These are phyloP conservation scores for Acestrorhynchus altus DNA, from an alignment of 2,797 vertebrate genomes.

Conservation along the genomic window DNA sequence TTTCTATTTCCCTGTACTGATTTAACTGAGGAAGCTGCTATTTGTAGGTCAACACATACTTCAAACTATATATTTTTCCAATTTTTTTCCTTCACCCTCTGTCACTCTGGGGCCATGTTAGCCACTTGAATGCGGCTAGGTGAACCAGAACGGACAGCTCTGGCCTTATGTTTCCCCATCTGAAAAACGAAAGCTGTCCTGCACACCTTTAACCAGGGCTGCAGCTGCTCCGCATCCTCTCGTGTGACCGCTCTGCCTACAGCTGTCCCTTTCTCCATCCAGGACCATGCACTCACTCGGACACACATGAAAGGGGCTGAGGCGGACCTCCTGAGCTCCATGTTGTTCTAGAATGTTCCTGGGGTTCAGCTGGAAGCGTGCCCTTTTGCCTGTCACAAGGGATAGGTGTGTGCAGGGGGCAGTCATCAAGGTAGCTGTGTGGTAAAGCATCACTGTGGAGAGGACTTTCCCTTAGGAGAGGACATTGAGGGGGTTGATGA, in stretches of 20 bases:
- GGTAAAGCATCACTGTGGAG: constrained; percentile 1
- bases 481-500: neutral
- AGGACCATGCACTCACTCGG: constrained; percentile 52
- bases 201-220: constrained; percentile 63
- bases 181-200: constrained; percentile 57
- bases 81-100: constrained; percentile 64
- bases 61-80: constrained; percentile 1
- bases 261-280: constrained; percentile 61
- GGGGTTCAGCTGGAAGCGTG: constrained; percentile 62
- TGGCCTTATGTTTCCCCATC: constrained; percentile 57
- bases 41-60: constrained; percentile 33
- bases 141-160: constrained; percentile 76
- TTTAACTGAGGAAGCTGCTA: neutral
- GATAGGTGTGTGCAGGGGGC: constrained; percentile 22
- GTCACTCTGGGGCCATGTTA: constrained; percentile 70
- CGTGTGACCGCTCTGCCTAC: constrained; percentile 50
- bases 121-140: constrained; percentile 74
- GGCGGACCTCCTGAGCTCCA: constrained; percentile 52
- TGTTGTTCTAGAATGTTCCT: constrained; percentile 52
- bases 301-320: constrained; percentile 58
- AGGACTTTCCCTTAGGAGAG: constrained; percentile 25
- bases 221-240: constrained; percentile 58
- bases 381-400: constrained; percentile 41
- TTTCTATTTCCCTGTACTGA: too few relatives aligned
- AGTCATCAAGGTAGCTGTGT: constrained; percentile 26